Evolutionary conservation across 2,888 invertebrate species (phyloP).

Genomic region (Cataglyphis albicans): DNA sequence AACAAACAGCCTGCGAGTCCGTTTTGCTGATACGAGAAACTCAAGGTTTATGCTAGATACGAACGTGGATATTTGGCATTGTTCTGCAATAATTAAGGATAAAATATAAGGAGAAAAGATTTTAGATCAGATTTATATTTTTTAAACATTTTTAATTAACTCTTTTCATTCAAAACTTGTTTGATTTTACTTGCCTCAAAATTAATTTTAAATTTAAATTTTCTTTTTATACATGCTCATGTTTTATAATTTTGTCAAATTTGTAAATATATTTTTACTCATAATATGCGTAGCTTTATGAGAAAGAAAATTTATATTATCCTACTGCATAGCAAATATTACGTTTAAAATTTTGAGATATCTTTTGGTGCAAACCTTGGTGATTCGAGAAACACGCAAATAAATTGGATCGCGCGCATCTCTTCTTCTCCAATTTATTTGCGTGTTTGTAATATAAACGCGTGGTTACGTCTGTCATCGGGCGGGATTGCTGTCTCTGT

Average conservation of each 20-base stretch:
- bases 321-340: slow-evolving; percentile 2
- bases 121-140: no score
- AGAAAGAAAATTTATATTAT: slow-evolving; percentile 9
- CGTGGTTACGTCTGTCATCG: slow-evolving; percentile 24
- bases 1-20: slow-evolving; percentile 30
- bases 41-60: not conserved
- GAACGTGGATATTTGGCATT: not conserved
- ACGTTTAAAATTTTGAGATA: not conserved
- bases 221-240: not conserved
- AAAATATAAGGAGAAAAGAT: not conserved
- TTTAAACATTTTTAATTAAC: not conserved
- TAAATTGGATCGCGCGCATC: slow-evolving; percentile 31
- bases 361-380: slow-evolving; percentile 4
- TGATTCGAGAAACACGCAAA: slow-evolving; percentile 30
- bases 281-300: not conserved
- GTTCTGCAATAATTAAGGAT: not conserved
- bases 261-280: not conserved
- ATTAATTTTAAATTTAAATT: not conserved
- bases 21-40: slow-evolving; percentile 33
- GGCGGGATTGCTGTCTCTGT: not conserved
- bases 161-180: not conserved
- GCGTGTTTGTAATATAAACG: slow-evolving; percentile 1
- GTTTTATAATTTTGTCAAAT: not conserved
- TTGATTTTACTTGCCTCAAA: not conserved
- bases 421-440: slow-evolving; percentile 12